Evolutionary conservation across 2,113 vertebrate genomes (phyloP).

Genomic region (Lamprologus callipterus): DNA sequence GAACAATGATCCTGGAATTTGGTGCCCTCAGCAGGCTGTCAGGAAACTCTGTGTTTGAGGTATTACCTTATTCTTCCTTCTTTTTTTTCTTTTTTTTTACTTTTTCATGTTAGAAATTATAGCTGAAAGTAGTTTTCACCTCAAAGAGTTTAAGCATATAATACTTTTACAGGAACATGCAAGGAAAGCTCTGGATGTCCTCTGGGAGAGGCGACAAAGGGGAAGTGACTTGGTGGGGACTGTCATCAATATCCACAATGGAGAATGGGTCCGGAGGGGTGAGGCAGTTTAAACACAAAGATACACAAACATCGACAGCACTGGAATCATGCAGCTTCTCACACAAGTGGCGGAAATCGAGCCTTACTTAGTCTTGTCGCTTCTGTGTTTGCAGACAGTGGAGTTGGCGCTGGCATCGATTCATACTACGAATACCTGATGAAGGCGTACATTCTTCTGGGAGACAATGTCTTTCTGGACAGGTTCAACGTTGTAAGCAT

Average conservation of each 20-base stretch:
- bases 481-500: constrained; percentile 92
- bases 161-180: constrained; percentile 78
- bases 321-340: background rate
- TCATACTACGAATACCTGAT: constrained; percentile 97
- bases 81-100: background rate
- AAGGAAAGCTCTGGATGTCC: constrained; percentile 91
- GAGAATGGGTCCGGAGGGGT: constrained; percentile 86
- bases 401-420: constrained; percentile 96
- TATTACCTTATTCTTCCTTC: constrained; percentile 27
- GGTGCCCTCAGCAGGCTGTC: constrained; percentile 95
- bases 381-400: constrained; percentile 78
- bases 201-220: constrained; percentile 94
- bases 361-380: background rate
- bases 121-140: background rate
- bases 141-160: background rate
- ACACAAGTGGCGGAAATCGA: background rate
- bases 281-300: background rate
- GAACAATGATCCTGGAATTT: constrained; percentile 97
- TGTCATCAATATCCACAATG: constrained; percentile 97
- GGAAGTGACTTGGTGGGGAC: constrained; percentile 97
- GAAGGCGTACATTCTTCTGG: constrained; percentile 96
- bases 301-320: background rate
- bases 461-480: constrained; percentile 90
- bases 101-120: background rate
- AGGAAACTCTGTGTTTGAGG: constrained; percentile 93